Evolutionary conservation across 2,113 vertebrate genomes (phyloP), one percentile per base, ranked within the genome.

Genomic region (Salvelinus fontinalis): DNA sequence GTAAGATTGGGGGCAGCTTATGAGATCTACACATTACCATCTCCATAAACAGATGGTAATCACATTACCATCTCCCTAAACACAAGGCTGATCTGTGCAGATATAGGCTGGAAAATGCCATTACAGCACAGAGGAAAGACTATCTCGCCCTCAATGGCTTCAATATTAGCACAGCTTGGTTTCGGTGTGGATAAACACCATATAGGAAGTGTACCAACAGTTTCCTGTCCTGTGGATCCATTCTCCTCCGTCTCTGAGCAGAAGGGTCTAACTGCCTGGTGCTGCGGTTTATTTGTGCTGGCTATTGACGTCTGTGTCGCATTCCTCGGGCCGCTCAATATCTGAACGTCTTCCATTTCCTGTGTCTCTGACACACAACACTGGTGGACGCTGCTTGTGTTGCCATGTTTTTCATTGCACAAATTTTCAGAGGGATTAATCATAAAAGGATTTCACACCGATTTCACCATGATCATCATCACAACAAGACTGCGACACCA

Each of bases 231-330:
- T 76, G 73, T 22, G 44, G 69, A 51, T 71, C 44, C 31, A 20
- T 59, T 22, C 49, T 27, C 49, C 24, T n/a, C 51, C 34, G 49
- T 71, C 24, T 71, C 6, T 81, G 60, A 60, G 77, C 80, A 75
- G 77, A 24, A 67, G 75, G 78, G 75, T 76, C 74, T 31, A 60
- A 54, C 66, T 71, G 76, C 67, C 27, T 20, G 67, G 67, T 83
- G 74, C 75, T 71, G 51, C 54, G 49, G 75, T 76, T 77, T 81
- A 78, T 79, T 74, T 81, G 82, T 74, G 71, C 67, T 31, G 9
- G 77, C 75, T 90, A 93, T 93, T 59, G 92, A 92, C 75, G 34
- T 67, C 9, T 77, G 89, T 85, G 86, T 92, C 76, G 62, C 76
- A 82, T 92, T 90, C 74, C 79, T 9, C 24, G 39, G 44, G 75